A percentile compares a stretch with the other conserved stretches of the same genome.
phyloP scores from a whole-genome alignment of 2,113 vertebrate species.

The Macquaria ambigua region DNA sequence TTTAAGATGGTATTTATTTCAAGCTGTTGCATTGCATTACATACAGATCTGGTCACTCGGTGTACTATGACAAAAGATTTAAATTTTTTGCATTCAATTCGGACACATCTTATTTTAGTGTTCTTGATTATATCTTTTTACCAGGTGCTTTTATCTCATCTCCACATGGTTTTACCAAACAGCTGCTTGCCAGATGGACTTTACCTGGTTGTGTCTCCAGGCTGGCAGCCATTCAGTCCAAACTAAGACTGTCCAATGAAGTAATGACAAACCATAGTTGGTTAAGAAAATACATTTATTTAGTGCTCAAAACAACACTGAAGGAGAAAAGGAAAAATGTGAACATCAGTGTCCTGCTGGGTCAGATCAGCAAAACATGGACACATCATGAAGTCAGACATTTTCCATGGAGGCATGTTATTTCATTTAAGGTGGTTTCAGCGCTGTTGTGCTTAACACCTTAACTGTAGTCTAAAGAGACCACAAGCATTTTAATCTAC shows the following conservation, averaged over 20 bases:
- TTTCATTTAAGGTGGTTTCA: background rate
- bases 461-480: background rate
- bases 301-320: slow-evolving; percentile 38
- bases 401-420: slow-evolving; percentile 4
- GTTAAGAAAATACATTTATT: slow-evolving; percentile 53
- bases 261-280: background rate
- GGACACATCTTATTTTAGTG: background rate
- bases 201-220: background rate
- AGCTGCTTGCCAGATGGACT: background rate
- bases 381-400: slow-evolving; percentile 10
- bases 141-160: background rate
- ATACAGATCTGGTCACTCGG: background rate
- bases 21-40: background rate
- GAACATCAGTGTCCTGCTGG: background rate
- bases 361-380: slow-evolving; percentile 1
- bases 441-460: slow-evolving; percentile 3
- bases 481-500: background rate
- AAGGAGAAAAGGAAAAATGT: background rate
- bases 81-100: background rate
- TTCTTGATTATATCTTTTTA: background rate
- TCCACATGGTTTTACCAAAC: background rate
- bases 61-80: background rate
- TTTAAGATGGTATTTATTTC: slow-evolving; percentile 4
- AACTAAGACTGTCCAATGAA: background rate
- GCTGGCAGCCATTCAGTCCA: background rate